Base-by-base conservation (phyloP, 2,113 vertebrate species). In the Cinclus cinclus region DNA sequence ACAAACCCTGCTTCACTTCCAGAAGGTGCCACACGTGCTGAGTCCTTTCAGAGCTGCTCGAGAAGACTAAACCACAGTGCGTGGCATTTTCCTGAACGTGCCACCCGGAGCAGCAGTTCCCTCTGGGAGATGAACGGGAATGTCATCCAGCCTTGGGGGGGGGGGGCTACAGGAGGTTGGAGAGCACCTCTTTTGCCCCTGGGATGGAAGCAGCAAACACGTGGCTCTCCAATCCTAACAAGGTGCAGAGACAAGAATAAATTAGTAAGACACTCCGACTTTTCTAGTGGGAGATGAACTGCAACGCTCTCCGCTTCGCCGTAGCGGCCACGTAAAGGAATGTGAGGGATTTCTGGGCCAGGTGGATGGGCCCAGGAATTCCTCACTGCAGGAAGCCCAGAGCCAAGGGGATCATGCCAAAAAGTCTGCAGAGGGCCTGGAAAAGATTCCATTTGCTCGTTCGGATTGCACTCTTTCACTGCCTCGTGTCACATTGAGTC, bases 101-200 rank as follows among this genome's bases (percentile, higher is more conserved):
- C 15, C 21, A 33, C 17, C 25, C 5, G 1, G 21, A 64, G 53
- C 55, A 63, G 71, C 19, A 7, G 4, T 5, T 89, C 22, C 31
- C 27, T 35, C 14, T 31, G 11, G 10, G 37, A 42, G 16, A 7
- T 0, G 1, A 46, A 27, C 0, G 4, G 21, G 24, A 28, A 28
- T 30, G 16, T 63, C 0, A 0, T 33, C 55, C 35, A n/a, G n/a
- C 16, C 5, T 2, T 10, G 2, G 9, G 10, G 42, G 19, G 2
- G 9, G 10, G 42, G 19, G 11, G 4, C 16, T 68, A 27, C 60
- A 59, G 44, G 33, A 74, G 27, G 24, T 8, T 17, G 69, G 7
- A 0, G 4, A 13, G 24, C 7, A n/a, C 8, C 50, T 75, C 42
- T 10, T 53, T 24, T 58, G 24, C 13, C 33, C 13, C 7, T 1